A percentile compares a stretch with the other conserved stretches of the same genome.
These are phyloP conservation scores for Drosophila melanogaster DNA, from an alignment of 1,140 invertebrate species.

Conservation along the genomic window Release_6_plus_ISO1_MT NT_037436.4:911501-912000, in stretches of 20 bases:
- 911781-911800: slow-evolving; percentile 81
- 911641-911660: slow-evolving; percentile 58
- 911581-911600: slow-evolving; percentile 56
- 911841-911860: slow-evolving; percentile 66
- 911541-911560: slow-evolving; percentile 75
- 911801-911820: slow-evolving; percentile 59
- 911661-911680: slow-evolving; percentile 84
- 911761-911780: slow-evolving; percentile 81
- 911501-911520: slow-evolving; percentile 56
- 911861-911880: slow-evolving; percentile 24
- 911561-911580: slow-evolving; percentile 84
- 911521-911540: slow-evolving; percentile 46
- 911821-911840: slow-evolving; percentile 73
- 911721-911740: slow-evolving; percentile 48
- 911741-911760: slow-evolving; percentile 65
- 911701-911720: slow-evolving; percentile 16
- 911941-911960: slow-evolving; percentile 81
- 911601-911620: slow-evolving; percentile 46
- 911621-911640: slow-evolving; percentile 58
- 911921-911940: slow-evolving; percentile 72
- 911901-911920: slow-evolving; percentile 60
- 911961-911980: slow-evolving; percentile 71
- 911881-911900: slow-evolving; percentile 81
- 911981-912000: slow-evolving; percentile 37
- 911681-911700: slow-evolving; percentile 55